Evolutionary conservation across 2,888 invertebrate genomes (phyloP).

Genomic region (Rhamnusium bicolor): DNA sequence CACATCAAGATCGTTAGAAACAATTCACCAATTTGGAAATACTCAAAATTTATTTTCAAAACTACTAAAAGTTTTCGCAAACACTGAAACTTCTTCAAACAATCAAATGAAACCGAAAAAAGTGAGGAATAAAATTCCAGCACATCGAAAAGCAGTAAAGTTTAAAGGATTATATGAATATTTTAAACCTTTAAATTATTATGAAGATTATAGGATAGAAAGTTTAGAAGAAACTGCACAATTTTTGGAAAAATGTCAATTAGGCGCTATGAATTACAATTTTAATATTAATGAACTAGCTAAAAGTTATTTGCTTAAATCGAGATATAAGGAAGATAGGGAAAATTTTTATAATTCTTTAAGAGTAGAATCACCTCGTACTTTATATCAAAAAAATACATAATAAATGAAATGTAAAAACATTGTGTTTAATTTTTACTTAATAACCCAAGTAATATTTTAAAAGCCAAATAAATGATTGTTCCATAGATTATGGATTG

Average conservation of each 20-base stretch:
- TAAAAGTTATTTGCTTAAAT: slow-evolving; percentile 72
- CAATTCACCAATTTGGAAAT: slow-evolving; percentile 30
- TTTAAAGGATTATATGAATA: slow-evolving; percentile 59
- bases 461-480: no score
- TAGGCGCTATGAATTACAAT: slow-evolving; percentile 68
- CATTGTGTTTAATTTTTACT: not conserved
- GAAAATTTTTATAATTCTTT: slow-evolving; percentile 73
- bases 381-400: slow-evolving; percentile 28
- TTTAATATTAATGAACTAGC: slow-evolving; percentile 70
- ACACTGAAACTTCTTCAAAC: slow-evolving; percentile 13
- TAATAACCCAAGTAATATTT: no score
- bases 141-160: slow-evolving; percentile 37
- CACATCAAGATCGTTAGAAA: slow-evolving; percentile 22
- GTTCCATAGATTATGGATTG: no score
- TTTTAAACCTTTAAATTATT: slow-evolving; percentile 59
- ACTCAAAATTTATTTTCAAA: slow-evolving; percentile 49
- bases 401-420: slow-evolving; percentile 8
- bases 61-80: slow-evolving; percentile 50
- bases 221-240: slow-evolving; percentile 64
- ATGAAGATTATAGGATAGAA: slow-evolving; percentile 64
- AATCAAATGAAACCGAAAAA: slow-evolving; percentile 12
- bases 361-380: slow-evolving; percentile 62
- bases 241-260: slow-evolving; percentile 70
- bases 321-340: slow-evolving; percentile 72
- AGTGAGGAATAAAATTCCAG: slow-evolving; percentile 25